Conservation (phyloP, 2,797 vertebrate genomes). For the Rousettus madagascariensis region DNA sequence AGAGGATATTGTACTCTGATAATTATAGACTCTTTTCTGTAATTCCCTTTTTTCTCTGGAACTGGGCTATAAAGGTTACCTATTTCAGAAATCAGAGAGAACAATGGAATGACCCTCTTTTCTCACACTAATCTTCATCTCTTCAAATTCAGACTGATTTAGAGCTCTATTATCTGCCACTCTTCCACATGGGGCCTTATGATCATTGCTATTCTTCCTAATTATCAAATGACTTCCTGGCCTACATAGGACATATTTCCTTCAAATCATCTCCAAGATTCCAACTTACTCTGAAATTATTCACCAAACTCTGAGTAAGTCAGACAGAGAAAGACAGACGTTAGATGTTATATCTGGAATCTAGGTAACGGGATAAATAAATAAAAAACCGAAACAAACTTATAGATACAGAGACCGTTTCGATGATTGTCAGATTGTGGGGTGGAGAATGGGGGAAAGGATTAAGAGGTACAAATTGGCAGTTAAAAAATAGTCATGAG, state of each 20-base stretch:
- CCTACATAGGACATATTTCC: neutral
- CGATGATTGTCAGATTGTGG: too few species aligned
- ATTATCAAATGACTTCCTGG: neutral
- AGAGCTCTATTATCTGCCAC: neutral
- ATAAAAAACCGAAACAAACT: too few species aligned
- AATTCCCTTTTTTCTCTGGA: neutral
- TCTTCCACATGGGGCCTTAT: accelerated
- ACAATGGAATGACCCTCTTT: neutral
- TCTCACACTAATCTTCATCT: neutral
- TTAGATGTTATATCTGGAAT: too few species aligned
- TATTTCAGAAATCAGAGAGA: neutral
- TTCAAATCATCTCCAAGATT: neutral
- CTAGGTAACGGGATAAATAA: too few species aligned
- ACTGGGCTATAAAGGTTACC: neutral
- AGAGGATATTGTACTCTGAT: neutral
- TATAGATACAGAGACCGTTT: too few species aligned
- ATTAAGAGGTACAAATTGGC: too few species aligned
- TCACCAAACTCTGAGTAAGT: too few species aligned
- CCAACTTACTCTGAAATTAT: neutral
- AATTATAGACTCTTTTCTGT: neutral
- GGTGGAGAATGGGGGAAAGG: too few species aligned
- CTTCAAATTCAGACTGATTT: neutral
- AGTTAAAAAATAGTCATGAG: too few species aligned
- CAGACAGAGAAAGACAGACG: too few species aligned
- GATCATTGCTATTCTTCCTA: neutral